Conservation (phyloP, 2,888 invertebrate genomes). For the Girardia tigrina region DNA sequence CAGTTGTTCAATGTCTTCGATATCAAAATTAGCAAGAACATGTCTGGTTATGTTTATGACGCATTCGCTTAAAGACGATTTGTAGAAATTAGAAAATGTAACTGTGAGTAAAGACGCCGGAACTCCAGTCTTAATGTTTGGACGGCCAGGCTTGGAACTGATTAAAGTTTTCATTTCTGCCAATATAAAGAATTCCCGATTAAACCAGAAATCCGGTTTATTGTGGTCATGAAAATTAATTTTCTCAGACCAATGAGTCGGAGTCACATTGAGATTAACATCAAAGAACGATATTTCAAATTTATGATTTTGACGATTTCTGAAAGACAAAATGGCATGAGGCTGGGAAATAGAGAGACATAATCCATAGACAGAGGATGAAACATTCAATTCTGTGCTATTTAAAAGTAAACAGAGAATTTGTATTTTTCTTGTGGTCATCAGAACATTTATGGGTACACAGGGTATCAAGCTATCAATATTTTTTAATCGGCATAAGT, state of each 20-base stretch:
- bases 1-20: neutral
- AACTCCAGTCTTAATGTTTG: constrained; percentile 61
- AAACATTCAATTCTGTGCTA: neutral
- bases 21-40: neutral
- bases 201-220: neutral
- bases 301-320: constrained; percentile 1
- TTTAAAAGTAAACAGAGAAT: neutral
- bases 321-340: neutral
- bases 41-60: neutral
- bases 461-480: neutral
- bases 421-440: neutral
- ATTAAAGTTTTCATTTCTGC: constrained; percentile 37
- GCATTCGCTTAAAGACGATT: neutral
- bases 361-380: neutral
- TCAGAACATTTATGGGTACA: neutral
- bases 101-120: constrained; percentile 60
- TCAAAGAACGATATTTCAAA: neutral
- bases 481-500: neutral
- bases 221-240: neutral
- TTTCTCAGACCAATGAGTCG: neutral
- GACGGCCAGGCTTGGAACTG: constrained; percentile 56
- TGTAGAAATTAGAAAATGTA: constrained; percentile 41
- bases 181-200: neutral
- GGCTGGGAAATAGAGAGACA: neutral
- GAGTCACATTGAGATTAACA: neutral